Percentiles rank a stretch among this genome's conserved stretches.
Conservation (phyloP, 1,140 invertebrate species). For the Philotrypesis tridentata region DNA sequence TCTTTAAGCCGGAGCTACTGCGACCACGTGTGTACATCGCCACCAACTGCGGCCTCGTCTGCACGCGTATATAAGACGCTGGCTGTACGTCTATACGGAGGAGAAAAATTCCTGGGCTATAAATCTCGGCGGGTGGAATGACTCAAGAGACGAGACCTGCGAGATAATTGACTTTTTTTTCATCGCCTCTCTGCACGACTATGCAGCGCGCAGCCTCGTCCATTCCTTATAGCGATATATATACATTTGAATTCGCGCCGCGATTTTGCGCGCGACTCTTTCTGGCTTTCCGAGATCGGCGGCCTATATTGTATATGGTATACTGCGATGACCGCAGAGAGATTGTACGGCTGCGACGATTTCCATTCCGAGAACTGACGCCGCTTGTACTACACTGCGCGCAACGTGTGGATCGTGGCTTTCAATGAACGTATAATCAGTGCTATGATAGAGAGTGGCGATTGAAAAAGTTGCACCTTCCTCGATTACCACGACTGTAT, state of each 20-base stretch:
- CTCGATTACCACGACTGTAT: neutral
- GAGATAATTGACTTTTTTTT: neutral
- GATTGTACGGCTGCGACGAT: neutral
- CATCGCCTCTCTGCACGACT: too few species aligned
- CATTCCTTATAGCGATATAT: neutral
- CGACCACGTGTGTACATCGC: neutral
- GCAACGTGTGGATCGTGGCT: neutral
- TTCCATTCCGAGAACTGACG: neutral
- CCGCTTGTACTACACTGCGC: too few species aligned
- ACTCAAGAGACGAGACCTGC: neutral
- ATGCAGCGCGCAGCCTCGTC: neutral
- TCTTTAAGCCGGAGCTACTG: neutral
- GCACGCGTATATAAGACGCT: too few species aligned
- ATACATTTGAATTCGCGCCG: too few species aligned
- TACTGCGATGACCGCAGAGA: neutral
- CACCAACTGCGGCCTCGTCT: too few species aligned
- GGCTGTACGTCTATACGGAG: neutral
- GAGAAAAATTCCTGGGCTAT: neutral
- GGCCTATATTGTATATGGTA: too few species aligned
- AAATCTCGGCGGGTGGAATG: neutral
- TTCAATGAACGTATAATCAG: neutral
- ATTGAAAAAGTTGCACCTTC: neutral
- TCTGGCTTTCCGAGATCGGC: too few species aligned
- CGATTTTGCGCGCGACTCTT: too few species aligned
- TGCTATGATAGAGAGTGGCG: too few species aligned